Evolutionary conservation across 2,113 vertebrate genomes (phyloP).

Genomic region (Nettapus auritus): DNA sequence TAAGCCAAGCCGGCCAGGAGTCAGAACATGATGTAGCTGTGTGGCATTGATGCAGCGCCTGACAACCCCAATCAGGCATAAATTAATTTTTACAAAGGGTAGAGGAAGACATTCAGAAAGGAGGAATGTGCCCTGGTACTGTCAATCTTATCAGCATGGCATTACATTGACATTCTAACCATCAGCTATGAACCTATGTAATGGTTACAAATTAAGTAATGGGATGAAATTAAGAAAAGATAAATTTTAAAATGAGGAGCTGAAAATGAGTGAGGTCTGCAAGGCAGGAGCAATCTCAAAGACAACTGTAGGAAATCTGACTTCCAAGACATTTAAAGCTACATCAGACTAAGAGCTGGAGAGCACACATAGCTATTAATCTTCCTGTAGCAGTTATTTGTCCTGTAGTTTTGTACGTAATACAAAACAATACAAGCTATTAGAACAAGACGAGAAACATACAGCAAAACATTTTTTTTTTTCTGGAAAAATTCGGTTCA

Average conservation of each 20-base stretch:
- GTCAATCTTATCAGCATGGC: conserved; percentile 14
- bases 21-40: conserved; percentile 38
- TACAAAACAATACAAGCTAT: not conserved
- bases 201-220: conserved; percentile 22
- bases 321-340: not conserved
- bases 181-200: not conserved
- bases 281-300: not conserved
- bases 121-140: not conserved
- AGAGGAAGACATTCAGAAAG: conserved; percentile 20
- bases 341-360: not conserved
- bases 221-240: conserved; percentile 5
- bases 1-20: not conserved
- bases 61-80: conserved; percentile 34
- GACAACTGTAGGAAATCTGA: not conserved
- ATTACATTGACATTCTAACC: conserved; percentile 4
- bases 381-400: not conserved
- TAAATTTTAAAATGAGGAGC: not conserved
- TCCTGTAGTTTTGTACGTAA: not conserved
- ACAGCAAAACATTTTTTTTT: not conserved
- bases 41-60: not conserved
- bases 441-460: not conserved
- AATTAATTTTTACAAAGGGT: conserved; percentile 53
- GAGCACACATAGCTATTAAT: not conserved
- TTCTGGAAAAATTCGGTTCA: not conserved
- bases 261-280: not conserved